Conservation (phyloP, 2,888 invertebrate genomes). For the Periphyllus acericola region DNA sequence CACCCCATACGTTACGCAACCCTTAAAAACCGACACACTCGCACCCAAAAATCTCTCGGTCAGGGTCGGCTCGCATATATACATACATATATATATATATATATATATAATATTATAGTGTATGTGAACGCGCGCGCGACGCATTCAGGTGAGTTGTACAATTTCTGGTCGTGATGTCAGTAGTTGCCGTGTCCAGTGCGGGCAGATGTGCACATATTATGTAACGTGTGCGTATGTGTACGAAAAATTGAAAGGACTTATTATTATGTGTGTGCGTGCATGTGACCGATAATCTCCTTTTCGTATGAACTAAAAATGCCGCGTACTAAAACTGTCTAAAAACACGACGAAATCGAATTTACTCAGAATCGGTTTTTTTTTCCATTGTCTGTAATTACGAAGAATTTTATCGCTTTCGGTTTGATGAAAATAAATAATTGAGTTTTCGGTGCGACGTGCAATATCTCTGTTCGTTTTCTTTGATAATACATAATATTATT, state of each 20-base stretch:
- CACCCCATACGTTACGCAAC: conserved; percentile 62
- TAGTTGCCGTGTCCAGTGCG: conserved; percentile 30
- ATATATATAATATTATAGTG: conserved; percentile 8
- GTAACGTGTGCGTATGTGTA: neutral
- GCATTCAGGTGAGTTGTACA: conserved; percentile 50
- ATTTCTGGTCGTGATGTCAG: conserved; percentile 34
- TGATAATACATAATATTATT: too few species aligned
- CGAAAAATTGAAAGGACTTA: neutral
- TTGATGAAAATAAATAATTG: conserved; percentile 4
- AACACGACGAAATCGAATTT: neutral
- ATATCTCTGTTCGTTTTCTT: neutral
- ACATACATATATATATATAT: conserved; percentile 7
- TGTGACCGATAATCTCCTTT: conserved; percentile 40
- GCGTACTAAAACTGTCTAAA: too few species aligned
- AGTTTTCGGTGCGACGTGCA: neutral
- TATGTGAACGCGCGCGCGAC: conserved; percentile 10
- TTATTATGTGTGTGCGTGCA: neutral
- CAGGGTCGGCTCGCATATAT: neutral
- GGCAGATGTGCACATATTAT: conserved; percentile 42
- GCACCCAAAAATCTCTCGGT: conserved; percentile 57
- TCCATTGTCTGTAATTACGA: neutral
- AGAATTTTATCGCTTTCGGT: neutral
- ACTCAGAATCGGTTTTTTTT: neutral
- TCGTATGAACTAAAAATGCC: neutral
- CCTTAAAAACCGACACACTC: conserved; percentile 61